These are phyloP conservation scores for Lepidostoma basale DNA, from an alignment of 1,140 invertebrate species.

Conservation along the genomic window DNA sequence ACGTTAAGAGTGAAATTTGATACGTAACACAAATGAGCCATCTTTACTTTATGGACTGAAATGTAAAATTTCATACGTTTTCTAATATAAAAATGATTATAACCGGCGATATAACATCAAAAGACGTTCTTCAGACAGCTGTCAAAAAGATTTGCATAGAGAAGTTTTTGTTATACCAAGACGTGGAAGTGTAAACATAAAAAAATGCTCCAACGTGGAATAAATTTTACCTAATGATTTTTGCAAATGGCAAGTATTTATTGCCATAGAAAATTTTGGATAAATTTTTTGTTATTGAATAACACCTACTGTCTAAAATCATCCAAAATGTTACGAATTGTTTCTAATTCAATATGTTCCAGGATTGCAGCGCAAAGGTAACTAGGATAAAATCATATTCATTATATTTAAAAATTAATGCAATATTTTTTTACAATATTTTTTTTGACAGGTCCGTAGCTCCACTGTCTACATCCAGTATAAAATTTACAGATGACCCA, in stretches of 20 bases:
- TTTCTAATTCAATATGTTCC: constrained; percentile 21
- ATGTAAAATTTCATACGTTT: constrained; percentile 20
- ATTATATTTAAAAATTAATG: background rate
- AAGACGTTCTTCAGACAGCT: constrained; percentile 18
- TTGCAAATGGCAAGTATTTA: background rate
- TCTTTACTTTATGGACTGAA: background rate
- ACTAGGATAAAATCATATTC: background rate
- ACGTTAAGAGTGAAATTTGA: background rate
- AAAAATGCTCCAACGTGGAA: no score
- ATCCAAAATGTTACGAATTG: constrained; percentile 17
- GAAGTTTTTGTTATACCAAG: background rate
- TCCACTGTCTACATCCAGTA: constrained; percentile 49
- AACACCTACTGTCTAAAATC: constrained; percentile 1
- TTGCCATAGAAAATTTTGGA: background rate
- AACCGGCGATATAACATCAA: background rate
- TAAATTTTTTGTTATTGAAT: constrained; percentile 14
- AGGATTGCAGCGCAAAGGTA: background rate
- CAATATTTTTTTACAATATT: background rate
- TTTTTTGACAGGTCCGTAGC: constrained; percentile 49
- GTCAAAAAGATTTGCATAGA: constrained; percentile 5
- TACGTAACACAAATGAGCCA: constrained; percentile 9
- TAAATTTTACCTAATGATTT: no score
- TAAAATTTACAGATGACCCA: constrained; percentile 48
- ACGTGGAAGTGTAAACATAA: background rate
- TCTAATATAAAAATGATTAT: constrained; percentile 21